Base-by-base conservation (phyloP, 2,888 invertebrate species). In the Drosophila paramelanica region DNA sequence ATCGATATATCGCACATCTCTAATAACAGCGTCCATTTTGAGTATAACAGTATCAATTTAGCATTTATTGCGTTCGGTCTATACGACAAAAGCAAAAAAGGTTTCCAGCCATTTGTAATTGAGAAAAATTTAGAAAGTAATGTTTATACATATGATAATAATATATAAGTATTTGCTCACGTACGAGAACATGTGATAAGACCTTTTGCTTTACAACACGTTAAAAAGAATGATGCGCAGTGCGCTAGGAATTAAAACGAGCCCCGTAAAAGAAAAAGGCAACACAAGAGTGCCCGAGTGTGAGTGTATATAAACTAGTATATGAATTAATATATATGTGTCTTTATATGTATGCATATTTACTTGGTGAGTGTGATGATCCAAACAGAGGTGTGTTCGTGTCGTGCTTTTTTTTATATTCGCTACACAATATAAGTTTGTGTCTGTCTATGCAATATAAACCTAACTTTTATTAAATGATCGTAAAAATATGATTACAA, bases 301-400 rank as follows among this genome's bases (percentile, higher is more conserved):
- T 75, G 64, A 64, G 75, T 75, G 72, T 64, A 67, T 64, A 71
- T 71, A 71, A 50, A 43, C 46, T 20, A 56, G 61, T 56, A 71
- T 60, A 75, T 75, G 67, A 74, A 67, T 67, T 57, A 67, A 67
- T 59, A 64, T 52, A 66, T 64, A 60, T 58, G 23, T 46, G 33
- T 41, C 45, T 50, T 41, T 25, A 65, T 66, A 56, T 73, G 70
- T 45, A 60, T 75, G 67, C 57, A 67, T 75, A 75, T 67, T 67
- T 67, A 62, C 56, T 67, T 75, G 67, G 75, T 67, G 75, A 72
- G 68, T 75, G 75, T 75, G 75, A 75, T 75, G 75, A 75, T 75
- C 75, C 75, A 75, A 75, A 60, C 75, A 67, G 72, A 74, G 75
- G 71, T 75, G 75, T 53, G 71, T 75, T 75, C 75, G 75, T 75